Base-by-base conservation (phyloP, 1,140 invertebrate genomes). In the Drosophila littoralis region DNA sequence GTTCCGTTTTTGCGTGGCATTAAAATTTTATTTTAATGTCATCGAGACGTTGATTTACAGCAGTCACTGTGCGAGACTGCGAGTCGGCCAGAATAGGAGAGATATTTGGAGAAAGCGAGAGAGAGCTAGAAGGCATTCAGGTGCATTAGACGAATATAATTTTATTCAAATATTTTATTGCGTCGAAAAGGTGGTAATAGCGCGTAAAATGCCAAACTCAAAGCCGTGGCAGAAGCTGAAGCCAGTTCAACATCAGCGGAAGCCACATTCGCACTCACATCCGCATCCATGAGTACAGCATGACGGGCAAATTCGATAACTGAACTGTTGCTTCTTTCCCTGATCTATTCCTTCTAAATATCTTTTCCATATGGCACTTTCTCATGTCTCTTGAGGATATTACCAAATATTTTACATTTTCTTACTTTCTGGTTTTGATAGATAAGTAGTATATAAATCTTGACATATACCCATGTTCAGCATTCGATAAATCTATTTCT, bases 21-120 rank as follows among this genome's bases (percentile, higher is more conserved):
- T 91, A 91, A 91, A 91, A 91, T 91, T 91, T 91, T 90, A 91
- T 91, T 90, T 91, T 91, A 91, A 91, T 91, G 90, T 84, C 90
- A 91, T 91, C 85, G 85, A 90, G 90, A 80, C 80, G 90, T 74
- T 91, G 90, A 91, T 91, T 91, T 91, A 91, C 90, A 88, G 77
- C 78, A 66, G 46, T 46, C 50, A 52, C 55, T 57, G 48, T 42
- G 9, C 46, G 1, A 33, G 42, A 17, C 54, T 72, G 52, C 48
- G 13, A 22, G 5, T 22, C 40, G 10, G 45, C 17, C 13, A 15
- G 50, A 12, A 7, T 1, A n/a, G n/a, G 32, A 0, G 12, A 51
- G 48, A 33, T 12, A 12, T 4, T 1, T 5, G 4, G 32, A 36
- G 28, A 15, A 8, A 1, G 36, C 15, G 7, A 54, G 9, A 52